Conservation (phyloP, 92 coral and sea anemone genomes). For the Desmophyllum pertusum region DNA sequence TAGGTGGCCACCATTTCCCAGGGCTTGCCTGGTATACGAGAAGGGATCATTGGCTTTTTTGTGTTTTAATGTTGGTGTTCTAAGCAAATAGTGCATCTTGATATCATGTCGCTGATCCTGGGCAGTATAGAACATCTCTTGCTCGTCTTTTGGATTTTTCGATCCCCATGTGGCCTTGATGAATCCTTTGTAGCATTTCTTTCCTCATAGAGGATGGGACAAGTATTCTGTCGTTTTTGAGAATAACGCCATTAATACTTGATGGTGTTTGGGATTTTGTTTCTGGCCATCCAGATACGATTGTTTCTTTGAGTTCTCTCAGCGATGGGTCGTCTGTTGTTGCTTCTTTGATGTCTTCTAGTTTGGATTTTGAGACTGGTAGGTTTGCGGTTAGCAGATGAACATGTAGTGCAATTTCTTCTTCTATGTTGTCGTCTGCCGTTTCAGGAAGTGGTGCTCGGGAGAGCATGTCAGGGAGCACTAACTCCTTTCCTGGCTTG, state of each 20-base stretch:
- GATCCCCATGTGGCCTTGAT: slow-evolving; percentile 74
- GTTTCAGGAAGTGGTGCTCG: slow-evolving; percentile 50
- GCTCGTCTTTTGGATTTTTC: slow-evolving; percentile 65
- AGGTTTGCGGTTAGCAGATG: slow-evolving; percentile 47
- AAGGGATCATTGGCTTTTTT: slow-evolving; percentile 65
- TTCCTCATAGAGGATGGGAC: slow-evolving; percentile 54
- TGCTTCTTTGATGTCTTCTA: slow-evolving; percentile 59
- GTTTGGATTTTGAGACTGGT: slow-evolving; percentile 57
- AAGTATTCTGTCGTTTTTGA: slow-evolving; percentile 61
- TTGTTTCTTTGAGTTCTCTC: slow-evolving; percentile 33
- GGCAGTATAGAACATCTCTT: slow-evolving; percentile 47
- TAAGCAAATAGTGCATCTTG: slow-evolving; percentile 57
- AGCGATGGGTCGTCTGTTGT: slow-evolving; percentile 55
- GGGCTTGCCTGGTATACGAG: slow-evolving; percentile 45
- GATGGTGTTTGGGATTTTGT: slow-evolving; percentile 45
- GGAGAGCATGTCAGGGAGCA: slow-evolving; percentile 60
- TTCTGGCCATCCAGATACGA: slow-evolving; percentile 68
- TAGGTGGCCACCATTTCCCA: slow-evolving; percentile 73
- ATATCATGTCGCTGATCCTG: slow-evolving; percentile 52
- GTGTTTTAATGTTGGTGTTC: slow-evolving; percentile 51
- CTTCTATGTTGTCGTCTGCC: slow-evolving; percentile 51
- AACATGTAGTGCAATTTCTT: slow-evolving; percentile 61
- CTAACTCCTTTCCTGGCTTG: slow-evolving; percentile 55
- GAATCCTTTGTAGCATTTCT: slow-evolving; percentile 54
- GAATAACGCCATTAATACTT: slow-evolving; percentile 58